A percentile compares a stretch with the other conserved stretches of the same genome.
Conservation (phyloP, 2,113 vertebrate genomes). For the Ammodytes marinus region DNA sequence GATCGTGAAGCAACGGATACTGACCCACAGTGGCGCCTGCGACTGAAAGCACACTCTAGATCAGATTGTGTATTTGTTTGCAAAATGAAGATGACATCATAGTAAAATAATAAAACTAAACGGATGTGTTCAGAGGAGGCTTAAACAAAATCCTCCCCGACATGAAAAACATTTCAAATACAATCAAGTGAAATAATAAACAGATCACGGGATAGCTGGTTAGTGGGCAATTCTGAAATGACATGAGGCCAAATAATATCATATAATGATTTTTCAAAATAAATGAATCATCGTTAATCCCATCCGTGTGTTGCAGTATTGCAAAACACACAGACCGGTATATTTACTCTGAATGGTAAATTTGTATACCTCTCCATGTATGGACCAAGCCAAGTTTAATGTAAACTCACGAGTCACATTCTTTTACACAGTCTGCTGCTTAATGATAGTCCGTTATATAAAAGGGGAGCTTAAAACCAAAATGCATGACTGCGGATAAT, state of each 20-base stretch:
- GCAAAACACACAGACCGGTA: not conserved
- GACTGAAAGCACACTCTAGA: not conserved
- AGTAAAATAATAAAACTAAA: constrained; percentile 8
- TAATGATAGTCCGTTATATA: constrained; percentile 12
- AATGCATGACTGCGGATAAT: constrained; percentile 73
- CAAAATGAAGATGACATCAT: constrained; percentile 2
- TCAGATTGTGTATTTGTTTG: constrained; percentile 27
- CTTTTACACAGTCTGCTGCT: constrained; percentile 25
- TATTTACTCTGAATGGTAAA: not conserved
- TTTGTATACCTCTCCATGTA: not conserved
- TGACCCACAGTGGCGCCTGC: constrained; percentile 2
- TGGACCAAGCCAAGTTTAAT: not conserved
- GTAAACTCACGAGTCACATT: constrained; percentile 17
- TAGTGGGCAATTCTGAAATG: constrained; percentile 5
- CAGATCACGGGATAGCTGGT: constrained; percentile 2
- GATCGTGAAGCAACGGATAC: not conserved
- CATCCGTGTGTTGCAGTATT: constrained; percentile 11
- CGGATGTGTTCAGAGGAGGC: not conserved
- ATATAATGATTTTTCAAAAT: not conserved
- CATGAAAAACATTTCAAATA: constrained; percentile 20
- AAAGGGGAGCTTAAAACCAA: constrained; percentile 33
- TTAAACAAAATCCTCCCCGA: constrained; percentile 10
- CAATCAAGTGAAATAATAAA: constrained; percentile 31
- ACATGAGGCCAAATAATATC: not conserved
- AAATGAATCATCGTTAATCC: constrained; percentile 29